phyloP scores from a whole-genome alignment of 2,888 invertebrate genomes.

The Leucophenga maculata region DNA sequence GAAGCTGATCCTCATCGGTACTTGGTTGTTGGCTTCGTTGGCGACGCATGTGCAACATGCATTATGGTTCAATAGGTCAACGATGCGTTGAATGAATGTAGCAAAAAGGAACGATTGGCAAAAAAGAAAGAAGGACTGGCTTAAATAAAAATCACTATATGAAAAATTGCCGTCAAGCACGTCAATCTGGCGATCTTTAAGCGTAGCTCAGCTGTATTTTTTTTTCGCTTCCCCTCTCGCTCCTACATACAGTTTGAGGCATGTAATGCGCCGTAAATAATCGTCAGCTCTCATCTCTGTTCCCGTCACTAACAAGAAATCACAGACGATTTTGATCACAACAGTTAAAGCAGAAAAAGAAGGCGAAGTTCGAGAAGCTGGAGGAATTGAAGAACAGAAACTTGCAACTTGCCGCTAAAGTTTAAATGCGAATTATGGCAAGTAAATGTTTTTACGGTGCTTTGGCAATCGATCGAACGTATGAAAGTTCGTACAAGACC shows the following conservation, averaged over 20 bases:
- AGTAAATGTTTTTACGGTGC: slow-evolving; percentile 19
- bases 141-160: slow-evolving; percentile 54
- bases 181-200: slow-evolving; percentile 53
- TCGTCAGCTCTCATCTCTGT: neutral
- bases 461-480: slow-evolving; percentile 1
- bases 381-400: neutral
- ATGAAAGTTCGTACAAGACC: neutral
- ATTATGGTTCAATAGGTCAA: slow-evolving; percentile 70
- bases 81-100: slow-evolving; percentile 67
- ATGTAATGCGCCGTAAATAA: slow-evolving; percentile 24
- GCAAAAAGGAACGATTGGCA: slow-evolving; percentile 8
- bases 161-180: slow-evolving; percentile 65
- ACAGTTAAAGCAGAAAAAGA: neutral
- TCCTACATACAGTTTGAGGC: neutral
- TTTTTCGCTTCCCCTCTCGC: too few relatives aligned
- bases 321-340: neutral
- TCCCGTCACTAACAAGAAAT: slow-evolving; percentile 4
- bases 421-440: slow-evolving; percentile 23
- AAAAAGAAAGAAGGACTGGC: slow-evolving; percentile 29
- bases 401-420: slow-evolving; percentile 7
- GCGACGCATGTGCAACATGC: slow-evolving; percentile 33
- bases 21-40: neutral
- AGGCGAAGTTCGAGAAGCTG: neutral
- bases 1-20: slow-evolving; percentile 12
- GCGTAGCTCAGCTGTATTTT: neutral